Conservation (phyloP, 2,113 vertebrate genomes). For the Xerus inauris region DNA sequence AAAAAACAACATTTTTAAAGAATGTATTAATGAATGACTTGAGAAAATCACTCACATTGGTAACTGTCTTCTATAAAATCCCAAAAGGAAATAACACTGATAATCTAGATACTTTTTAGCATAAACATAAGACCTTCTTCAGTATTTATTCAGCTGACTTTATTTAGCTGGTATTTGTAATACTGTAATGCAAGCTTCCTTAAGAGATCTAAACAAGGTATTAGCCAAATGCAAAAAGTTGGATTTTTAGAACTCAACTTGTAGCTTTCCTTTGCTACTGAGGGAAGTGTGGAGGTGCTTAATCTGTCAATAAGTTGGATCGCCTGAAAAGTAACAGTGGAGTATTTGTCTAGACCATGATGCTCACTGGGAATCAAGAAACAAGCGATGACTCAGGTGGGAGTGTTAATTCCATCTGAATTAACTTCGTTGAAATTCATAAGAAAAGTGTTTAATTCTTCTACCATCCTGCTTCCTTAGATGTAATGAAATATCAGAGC, state of each 20-base stretch:
- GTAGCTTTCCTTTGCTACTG: background rate
- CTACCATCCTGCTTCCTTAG: background rate
- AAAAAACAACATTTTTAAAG: background rate
- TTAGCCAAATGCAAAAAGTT: background rate
- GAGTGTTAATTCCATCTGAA: background rate
- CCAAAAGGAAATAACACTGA: background rate
- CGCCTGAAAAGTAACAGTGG: background rate
- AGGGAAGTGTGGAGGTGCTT: background rate
- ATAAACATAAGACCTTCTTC: background rate
- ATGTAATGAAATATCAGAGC: background rate
- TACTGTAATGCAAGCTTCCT: background rate
- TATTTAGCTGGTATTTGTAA: background rate
- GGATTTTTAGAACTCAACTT: background rate
- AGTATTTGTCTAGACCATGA: accelerated
- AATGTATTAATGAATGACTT: background rate
- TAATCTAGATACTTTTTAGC: background rate
- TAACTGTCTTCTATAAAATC: slow-evolving; percentile 27
- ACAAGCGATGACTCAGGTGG: background rate
- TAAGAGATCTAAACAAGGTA: background rate
- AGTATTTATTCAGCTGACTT: background rate
- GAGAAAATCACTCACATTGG: background rate
- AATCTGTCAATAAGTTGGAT: background rate
- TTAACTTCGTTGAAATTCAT: background rate
- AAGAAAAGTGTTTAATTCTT: background rate
- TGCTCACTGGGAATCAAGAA: background rate